phyloP scores from a whole-genome alignment of 2,888 invertebrate genomes.

The Tipula helvola region DNA sequence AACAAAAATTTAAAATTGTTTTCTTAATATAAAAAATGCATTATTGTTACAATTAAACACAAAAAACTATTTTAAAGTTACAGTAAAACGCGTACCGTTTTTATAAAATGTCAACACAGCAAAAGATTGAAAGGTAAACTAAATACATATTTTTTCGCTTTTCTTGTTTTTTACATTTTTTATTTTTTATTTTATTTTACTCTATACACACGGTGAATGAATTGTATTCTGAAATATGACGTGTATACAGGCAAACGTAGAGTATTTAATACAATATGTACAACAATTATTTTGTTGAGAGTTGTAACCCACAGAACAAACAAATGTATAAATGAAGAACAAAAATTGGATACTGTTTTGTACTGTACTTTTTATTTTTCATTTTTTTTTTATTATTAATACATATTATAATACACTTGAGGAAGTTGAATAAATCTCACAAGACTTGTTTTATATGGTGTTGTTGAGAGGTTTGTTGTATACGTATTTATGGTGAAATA shows the following conservation, averaged over 20 bases:
- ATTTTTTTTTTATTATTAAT: neutral
- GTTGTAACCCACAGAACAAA: neutral
- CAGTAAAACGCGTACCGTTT: neutral
- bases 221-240: neutral
- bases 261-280: neutral
- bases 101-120: neutral
- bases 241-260: neutral
- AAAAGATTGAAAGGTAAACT: conserved; percentile 4
- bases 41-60: neutral
- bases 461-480: neutral
- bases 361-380: neutral
- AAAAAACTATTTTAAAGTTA: neutral
- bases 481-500: neutral
- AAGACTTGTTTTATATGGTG: neutral
- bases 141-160: neutral
- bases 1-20: neutral
- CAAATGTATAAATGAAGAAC: neutral
- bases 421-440: neutral
- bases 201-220: neutral
- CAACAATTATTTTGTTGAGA: neutral
- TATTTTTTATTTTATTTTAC: neutral
- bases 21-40: neutral
- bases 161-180: neutral
- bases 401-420: neutral
- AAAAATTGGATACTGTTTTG: neutral